phyloP scores from a whole-genome alignment of 2,888 invertebrate genomes.

The Trissolcus brochymenae region DNA sequence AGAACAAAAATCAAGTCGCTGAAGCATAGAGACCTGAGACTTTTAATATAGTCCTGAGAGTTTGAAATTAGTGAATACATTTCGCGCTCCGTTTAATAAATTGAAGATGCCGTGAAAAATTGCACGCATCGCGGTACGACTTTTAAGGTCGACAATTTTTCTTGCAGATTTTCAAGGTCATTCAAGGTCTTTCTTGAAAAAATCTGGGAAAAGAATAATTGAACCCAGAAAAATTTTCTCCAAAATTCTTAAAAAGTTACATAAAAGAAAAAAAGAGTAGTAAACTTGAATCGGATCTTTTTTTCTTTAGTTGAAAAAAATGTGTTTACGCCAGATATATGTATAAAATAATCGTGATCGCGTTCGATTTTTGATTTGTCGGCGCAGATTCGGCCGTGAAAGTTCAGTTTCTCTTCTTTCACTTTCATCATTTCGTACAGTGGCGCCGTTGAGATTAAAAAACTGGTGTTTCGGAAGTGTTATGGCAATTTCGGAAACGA shows the following conservation, averaged over 20 bases:
- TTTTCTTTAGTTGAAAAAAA: not conserved
- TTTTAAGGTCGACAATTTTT: slow-evolving; percentile 15
- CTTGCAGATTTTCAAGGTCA: not conserved
- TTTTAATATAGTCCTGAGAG: slow-evolving; percentile 34
- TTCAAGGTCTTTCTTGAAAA: too few species aligned
- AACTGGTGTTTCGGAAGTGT: slow-evolving; percentile 30
- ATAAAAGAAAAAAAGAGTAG: too few species aligned
- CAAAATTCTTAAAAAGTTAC: too few species aligned
- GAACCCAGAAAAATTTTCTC: too few species aligned
- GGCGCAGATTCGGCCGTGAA: slow-evolving; percentile 45
- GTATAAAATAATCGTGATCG: slow-evolving; percentile 15
- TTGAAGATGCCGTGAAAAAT: slow-evolving; percentile 38
- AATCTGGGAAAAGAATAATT: too few species aligned
- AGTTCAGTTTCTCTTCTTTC: slow-evolving; percentile 53
- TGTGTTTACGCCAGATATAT: slow-evolving; percentile 3
- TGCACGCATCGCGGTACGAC: slow-evolving; percentile 26
- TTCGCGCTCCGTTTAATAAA: slow-evolving; percentile 52
- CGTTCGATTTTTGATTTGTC: slow-evolving; percentile 46
- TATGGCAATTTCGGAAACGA: slow-evolving; percentile 11
- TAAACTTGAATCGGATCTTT: too few species aligned
- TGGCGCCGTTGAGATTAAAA: slow-evolving; percentile 9
- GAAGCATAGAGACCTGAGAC: slow-evolving; percentile 12
- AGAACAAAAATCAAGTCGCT: slow-evolving; percentile 7
- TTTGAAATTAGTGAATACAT: slow-evolving; percentile 39
- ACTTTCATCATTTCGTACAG: slow-evolving; percentile 41